A percentile compares a stretch with the other conserved stretches of the same genome.
Conservation (phyloP, 2,888 invertebrate genomes). For the Brachypalpus laphriformis region DNA sequence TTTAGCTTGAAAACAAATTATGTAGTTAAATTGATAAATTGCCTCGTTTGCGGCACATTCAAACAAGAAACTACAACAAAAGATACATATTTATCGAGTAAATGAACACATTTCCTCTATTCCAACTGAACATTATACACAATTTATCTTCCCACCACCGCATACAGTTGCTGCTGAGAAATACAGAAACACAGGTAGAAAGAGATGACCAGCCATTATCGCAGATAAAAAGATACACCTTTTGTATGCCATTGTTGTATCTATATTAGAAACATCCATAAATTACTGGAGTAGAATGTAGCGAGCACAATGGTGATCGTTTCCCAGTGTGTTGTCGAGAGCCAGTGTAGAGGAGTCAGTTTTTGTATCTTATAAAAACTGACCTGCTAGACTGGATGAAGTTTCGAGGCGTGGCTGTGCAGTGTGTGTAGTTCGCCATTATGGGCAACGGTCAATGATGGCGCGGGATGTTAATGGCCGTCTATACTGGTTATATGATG, state of each 20-base stretch:
- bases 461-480: constrained; percentile 74
- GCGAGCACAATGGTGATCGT: constrained; percentile 66
- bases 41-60: constrained; percentile 72
- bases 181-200: constrained; percentile 49
- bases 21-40: constrained; percentile 70
- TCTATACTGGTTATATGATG: constrained; percentile 71
- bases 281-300: constrained; percentile 51
- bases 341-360: constrained; percentile 40
- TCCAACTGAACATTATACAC: constrained; percentile 59
- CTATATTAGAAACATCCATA: constrained; percentile 68
- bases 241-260: constrained; percentile 66
- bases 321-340: constrained; percentile 34
- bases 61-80: constrained; percentile 66
- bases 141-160: constrained; percentile 66
- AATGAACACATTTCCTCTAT: constrained; percentile 69
- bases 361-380: constrained; percentile 21
- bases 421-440: constrained; percentile 54
- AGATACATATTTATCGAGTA: constrained; percentile 66
- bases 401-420: constrained; percentile 64
- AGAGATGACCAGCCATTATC: constrained; percentile 64
- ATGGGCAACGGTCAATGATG: constrained; percentile 58
- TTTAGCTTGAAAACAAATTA: constrained; percentile 54
- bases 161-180: constrained; percentile 6
- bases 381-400: constrained; percentile 52
- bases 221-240: constrained; percentile 67